Percentiles rank a stretch among this genome's conserved stretches.
These are phyloP conservation scores for Teleiodes luculella DNA, from an alignment of 2,888 invertebrate species.

Conservation along the genomic window DNA sequence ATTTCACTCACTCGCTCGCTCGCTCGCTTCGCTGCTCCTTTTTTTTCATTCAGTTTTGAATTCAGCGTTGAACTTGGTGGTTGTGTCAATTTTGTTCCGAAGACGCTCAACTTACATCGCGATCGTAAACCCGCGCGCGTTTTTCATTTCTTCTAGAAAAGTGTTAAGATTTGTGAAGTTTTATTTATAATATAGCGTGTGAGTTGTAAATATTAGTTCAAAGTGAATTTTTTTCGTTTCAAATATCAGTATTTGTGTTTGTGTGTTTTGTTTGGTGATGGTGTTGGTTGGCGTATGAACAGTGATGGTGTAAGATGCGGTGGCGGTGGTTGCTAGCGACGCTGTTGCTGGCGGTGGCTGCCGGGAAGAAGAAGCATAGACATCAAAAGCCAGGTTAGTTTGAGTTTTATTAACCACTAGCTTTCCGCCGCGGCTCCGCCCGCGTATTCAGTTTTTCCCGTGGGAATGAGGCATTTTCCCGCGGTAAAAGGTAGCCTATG, in stretches of 20 bases:
- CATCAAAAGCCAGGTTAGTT: conserved; percentile 64
- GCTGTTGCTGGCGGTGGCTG: conserved; percentile 51
- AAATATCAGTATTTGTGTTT: neutral
- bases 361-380: conserved; percentile 59
- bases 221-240: too few relatives aligned
- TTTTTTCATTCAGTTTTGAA: conserved; percentile 29
- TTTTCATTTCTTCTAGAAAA: neutral
- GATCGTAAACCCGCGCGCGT: conserved; percentile 29
- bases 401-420: neutral
- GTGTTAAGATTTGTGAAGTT: neutral
- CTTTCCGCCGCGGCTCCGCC: too few relatives aligned
- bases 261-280: too few relatives aligned
- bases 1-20: neutral
- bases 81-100: conserved; percentile 9
- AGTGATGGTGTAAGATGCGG: conserved; percentile 39
- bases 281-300: conserved; percentile 25
- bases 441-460: too few relatives aligned
- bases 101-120: conserved; percentile 22
- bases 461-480: too few relatives aligned
- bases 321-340: conserved; percentile 44
- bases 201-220: too few relatives aligned
- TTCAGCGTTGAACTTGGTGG: conserved; percentile 24
- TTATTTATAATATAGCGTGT: neutral
- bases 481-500: too few relatives aligned
- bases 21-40: neutral